Percentiles rank a stretch among this genome's conserved stretches.
These are phyloP conservation scores for Acanthiza pusilla DNA, from an alignment of 2,797 vertebrate species.

Conservation along the genomic window DNA sequence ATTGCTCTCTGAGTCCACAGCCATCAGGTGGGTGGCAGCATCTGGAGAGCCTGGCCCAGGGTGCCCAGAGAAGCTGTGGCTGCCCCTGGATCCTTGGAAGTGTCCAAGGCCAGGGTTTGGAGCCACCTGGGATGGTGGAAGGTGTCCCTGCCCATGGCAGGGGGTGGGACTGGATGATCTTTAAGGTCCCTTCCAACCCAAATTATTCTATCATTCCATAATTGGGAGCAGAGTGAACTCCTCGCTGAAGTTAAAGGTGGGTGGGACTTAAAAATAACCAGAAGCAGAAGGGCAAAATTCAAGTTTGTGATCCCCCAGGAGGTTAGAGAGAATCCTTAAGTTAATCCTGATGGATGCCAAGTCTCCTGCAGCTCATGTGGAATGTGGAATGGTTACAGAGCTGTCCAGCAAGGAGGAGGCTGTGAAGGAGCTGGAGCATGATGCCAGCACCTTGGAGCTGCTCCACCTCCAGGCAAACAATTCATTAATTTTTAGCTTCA, in stretches of 20 bases:
- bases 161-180: neutral
- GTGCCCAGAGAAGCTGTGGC: neutral
- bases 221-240: neutral
- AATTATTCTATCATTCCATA: neutral
- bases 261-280: neutral
- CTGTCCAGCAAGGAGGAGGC: neutral
- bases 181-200: neutral
- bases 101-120: neutral
- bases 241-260: neutral
- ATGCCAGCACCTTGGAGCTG: neutral
- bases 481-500: neutral
- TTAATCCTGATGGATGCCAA: fast-evolving
- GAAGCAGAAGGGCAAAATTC: neutral
- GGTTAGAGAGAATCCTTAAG: neutral
- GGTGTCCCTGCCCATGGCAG: neutral
- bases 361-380: neutral
- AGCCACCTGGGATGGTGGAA: fast-evolving
- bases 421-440: neutral
- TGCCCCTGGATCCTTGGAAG: neutral
- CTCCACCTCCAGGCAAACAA: neutral
- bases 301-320: neutral
- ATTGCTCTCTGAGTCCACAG: neutral
- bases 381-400: neutral
- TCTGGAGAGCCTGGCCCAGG: neutral
- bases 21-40: neutral